phyloP scores from a whole-genome alignment of 2,888 invertebrate species.

The Epirrhoe tristata region DNA sequence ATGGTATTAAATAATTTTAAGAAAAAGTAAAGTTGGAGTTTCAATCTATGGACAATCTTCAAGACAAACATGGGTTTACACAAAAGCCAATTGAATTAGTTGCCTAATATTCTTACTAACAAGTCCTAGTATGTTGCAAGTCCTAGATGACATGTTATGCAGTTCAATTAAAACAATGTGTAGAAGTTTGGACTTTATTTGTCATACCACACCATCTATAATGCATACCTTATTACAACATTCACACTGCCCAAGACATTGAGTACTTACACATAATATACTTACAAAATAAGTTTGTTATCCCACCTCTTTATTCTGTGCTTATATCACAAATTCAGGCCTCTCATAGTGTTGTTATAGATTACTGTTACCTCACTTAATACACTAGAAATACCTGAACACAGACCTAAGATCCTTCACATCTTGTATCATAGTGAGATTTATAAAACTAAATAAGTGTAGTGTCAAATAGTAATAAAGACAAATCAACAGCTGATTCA shows the following conservation, averaged over 20 bases:
- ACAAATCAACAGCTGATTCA: neutral
- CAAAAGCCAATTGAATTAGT: no score
- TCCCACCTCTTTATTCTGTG: conserved; percentile 9
- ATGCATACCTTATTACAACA: conserved; percentile 10
- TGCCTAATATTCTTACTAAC: no score
- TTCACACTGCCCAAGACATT: conserved; percentile 19
- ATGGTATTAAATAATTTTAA: conserved; percentile 16
- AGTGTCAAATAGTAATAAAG: neutral
- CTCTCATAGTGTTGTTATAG: conserved; percentile 1
- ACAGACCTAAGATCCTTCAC: neutral
- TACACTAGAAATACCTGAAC: conserved; percentile 13
- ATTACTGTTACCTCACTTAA: neutral
- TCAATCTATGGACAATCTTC: neutral
- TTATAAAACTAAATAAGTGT: neutral
- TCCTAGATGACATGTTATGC: no score
- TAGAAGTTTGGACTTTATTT: conserved; percentile 16
- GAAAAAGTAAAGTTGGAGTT: conserved; percentile 5
- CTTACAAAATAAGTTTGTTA: conserved; percentile 10
- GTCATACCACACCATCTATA: conserved; percentile 14
- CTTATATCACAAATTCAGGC: conserved; percentile 21
- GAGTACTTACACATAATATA: conserved; percentile 14
- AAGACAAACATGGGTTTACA: no score
- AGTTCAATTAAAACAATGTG: conserved; percentile 4
- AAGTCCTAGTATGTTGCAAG: no score
- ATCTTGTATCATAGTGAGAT: neutral